These are phyloP conservation scores for Erpetoichthys calabaricus DNA, from an alignment of 2,797 vertebrate species.

Conservation along the genomic window DNA sequence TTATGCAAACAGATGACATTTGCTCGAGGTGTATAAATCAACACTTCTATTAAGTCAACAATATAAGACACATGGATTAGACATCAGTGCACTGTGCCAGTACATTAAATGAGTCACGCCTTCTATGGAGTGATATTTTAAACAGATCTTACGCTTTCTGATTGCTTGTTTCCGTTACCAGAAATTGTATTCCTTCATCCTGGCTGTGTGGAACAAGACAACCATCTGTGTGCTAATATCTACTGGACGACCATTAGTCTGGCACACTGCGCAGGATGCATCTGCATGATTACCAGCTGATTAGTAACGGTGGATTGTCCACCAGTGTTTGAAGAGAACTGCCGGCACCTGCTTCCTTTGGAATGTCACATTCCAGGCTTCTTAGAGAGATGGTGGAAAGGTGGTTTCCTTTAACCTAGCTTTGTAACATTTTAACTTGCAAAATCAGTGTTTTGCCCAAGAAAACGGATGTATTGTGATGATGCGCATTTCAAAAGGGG, in stretches of 20 bases:
- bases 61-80: conserved; percentile 30
- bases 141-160: not conserved
- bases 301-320: conserved; percentile 15
- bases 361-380: conserved; percentile 23
- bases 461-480: conserved; percentile 15
- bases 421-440: conserved; percentile 22
- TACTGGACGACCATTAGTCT: not conserved
- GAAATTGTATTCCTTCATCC: not conserved
- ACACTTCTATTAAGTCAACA: no score
- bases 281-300: conserved; percentile 28
- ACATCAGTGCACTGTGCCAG: conserved; percentile 38
- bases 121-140: no score
- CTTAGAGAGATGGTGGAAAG: not conserved
- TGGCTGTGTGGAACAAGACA: not conserved
- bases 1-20: no score
- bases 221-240: conserved; percentile 4
- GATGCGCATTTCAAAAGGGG: no score
- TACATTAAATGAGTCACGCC: conserved; percentile 33
- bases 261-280: conserved; percentile 25
- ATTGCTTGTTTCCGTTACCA: not conserved
- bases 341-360: conserved; percentile 39
- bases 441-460: conserved; percentile 25
- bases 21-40: no score
- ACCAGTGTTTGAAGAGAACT: conserved; percentile 14
- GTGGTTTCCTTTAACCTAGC: conserved; percentile 38